A percentile compares a stretch with the other conserved stretches of the same genome.
Evolutionary conservation across 92 coral and sea anemone genomes (phyloP).

Genomic region (Palythoa heliodiscus): DNA sequence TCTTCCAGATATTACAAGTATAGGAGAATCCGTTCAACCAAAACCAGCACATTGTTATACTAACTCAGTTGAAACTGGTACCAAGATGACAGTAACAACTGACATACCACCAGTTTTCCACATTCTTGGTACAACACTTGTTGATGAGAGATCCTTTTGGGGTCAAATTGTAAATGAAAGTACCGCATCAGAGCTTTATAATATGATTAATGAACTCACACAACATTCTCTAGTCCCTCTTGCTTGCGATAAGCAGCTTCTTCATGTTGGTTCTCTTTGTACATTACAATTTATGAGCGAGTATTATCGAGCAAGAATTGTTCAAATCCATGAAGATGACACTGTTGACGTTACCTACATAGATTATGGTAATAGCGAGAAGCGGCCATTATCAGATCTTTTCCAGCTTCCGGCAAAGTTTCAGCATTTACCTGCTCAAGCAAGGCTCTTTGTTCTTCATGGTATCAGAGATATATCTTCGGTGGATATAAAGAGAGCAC

Average conservation of each 20-base stretch:
- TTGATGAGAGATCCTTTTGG: slow-evolving; percentile 51
- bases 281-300: slow-evolving; percentile 23
- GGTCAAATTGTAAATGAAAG: slow-evolving; percentile 41
- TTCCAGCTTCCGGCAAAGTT: slow-evolving; percentile 43
- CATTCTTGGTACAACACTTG: slow-evolving; percentile 41
- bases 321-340: slow-evolving; percentile 1
- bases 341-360: slow-evolving; percentile 41
- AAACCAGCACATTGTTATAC: not conserved
- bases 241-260: not conserved
- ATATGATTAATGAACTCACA: slow-evolving; percentile 29
- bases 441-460: slow-evolving; percentile 35
- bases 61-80: slow-evolving; percentile 4
- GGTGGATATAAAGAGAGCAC: not conserved
- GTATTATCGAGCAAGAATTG: slow-evolving; percentile 50
- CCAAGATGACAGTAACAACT: not conserved
- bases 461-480: slow-evolving; percentile 1
- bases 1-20: slow-evolving; percentile 5
- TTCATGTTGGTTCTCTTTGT: slow-evolving; percentile 13
- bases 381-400: slow-evolving; percentile 20
- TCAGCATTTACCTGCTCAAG: slow-evolving; percentile 47
- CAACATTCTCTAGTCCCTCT: slow-evolving; percentile 31
- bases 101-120: not conserved
- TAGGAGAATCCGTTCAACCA: not conserved
- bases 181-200: slow-evolving; percentile 24
- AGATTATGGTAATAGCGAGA: slow-evolving; percentile 59